These are phyloP conservation scores for Cygnus buccinator DNA, from an alignment of 2,113 vertebrate species.

Conservation along the genomic window DNA sequence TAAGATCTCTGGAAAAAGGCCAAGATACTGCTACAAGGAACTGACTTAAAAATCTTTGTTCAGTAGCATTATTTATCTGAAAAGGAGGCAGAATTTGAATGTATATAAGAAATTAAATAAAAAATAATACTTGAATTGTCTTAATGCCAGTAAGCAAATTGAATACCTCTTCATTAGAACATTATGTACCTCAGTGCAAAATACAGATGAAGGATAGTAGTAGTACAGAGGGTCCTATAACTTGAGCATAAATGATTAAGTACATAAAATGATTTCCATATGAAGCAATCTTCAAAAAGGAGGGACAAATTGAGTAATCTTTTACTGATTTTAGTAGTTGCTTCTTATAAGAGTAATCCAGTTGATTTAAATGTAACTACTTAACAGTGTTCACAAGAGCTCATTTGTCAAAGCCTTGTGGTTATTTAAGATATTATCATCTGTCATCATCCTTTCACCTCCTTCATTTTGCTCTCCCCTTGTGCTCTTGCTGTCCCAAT, in stretches of 20 bases:
- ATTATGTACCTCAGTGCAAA: not conserved
- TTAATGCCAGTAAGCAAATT: not conserved
- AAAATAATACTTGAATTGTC: not conserved
- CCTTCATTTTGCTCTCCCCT: constrained; percentile 16
- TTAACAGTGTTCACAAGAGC: not conserved
- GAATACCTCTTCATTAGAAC: not conserved
- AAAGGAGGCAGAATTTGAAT: not conserved
- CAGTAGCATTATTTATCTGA: not conserved
- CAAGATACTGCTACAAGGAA: not conserved
- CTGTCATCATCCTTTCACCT: constrained; percentile 61
- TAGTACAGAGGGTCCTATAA: not conserved
- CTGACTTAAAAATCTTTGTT: not conserved
- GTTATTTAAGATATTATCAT: constrained; percentile 58
- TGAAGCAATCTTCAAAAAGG: constrained; percentile 33
- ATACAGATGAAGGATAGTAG: not conserved
- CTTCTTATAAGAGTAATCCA: not conserved
- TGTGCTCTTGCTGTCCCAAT: not conserved
- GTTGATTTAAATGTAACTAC: constrained; percentile 34
- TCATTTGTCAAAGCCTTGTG: constrained; percentile 47
- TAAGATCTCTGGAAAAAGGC: not conserved
- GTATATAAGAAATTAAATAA: not conserved
- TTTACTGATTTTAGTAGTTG: constrained; percentile 21
- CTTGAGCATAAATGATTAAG: constrained; percentile 3
- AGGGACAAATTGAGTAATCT: constrained; percentile 44
- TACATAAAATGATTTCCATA: not conserved